These are phyloP conservation scores for Oophaga sylvatica DNA, from an alignment of 2,797 vertebrate species.

Conservation along the genomic window DNA sequence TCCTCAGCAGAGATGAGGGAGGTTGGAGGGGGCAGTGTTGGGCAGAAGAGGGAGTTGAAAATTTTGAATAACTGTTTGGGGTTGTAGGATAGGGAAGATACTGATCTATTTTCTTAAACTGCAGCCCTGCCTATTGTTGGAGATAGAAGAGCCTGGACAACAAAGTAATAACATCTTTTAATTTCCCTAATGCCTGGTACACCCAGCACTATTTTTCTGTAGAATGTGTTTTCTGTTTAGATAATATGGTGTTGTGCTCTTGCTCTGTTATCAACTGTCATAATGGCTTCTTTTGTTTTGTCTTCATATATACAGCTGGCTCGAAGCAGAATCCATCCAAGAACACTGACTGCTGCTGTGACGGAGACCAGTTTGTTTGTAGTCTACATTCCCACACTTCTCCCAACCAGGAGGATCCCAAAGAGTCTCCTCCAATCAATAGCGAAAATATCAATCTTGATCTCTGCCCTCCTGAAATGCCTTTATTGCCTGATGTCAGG, in stretches of 20 bases:
- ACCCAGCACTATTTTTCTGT: too few species aligned
- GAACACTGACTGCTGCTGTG: background rate
- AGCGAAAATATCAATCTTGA: conserved; percentile 13
- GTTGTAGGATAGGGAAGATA: too few species aligned
- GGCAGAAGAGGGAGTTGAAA: too few species aligned
- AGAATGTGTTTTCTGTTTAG: background rate
- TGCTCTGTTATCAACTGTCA: background rate
- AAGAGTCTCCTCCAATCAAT: background rate
- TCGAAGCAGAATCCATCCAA: conserved; percentile 11
- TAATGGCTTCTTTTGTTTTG: background rate
- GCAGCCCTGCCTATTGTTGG: too few species aligned
- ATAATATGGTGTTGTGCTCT: background rate
- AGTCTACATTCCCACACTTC: background rate
- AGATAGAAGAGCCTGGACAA: too few species aligned
- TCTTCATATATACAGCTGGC: background rate
- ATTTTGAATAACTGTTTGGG: too few species aligned
- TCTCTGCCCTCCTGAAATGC: background rate
- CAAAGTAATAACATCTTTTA: too few species aligned
- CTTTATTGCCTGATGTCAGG: conserved; percentile 34
- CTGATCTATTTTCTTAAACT: too few species aligned
- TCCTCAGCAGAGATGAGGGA: too few species aligned
- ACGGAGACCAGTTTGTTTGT: conserved; percentile 21
- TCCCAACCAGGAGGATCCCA: conserved; percentile 6
- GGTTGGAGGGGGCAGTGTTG: too few species aligned
- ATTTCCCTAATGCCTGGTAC: too few species aligned